These are phyloP conservation scores for Anoura caudifer DNA, from an alignment of 2,113 vertebrate species.

Conservation along the genomic window DNA sequence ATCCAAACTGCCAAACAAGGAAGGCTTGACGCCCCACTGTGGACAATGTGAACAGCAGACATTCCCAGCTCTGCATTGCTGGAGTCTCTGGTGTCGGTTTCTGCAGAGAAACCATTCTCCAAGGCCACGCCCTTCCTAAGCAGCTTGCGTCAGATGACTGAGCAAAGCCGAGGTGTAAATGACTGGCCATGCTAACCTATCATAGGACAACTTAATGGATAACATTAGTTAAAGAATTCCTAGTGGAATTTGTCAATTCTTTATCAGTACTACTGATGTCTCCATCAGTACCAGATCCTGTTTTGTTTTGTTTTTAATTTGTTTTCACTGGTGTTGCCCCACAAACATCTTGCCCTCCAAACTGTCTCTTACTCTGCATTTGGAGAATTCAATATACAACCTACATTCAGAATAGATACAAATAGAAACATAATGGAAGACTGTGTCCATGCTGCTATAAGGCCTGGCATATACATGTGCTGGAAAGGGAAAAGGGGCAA, in stretches of 20 bases:
- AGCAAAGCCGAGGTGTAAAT: not conserved
- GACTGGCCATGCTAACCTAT: not conserved
- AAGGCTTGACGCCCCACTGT: not conserved
- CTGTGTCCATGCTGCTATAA: not conserved
- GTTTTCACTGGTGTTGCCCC: not conserved
- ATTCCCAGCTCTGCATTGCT: not conserved
- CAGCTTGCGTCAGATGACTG: not conserved
- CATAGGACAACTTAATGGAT: not conserved
- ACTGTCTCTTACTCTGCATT: not conserved
- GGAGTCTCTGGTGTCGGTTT: not conserved
- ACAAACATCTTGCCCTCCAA: not conserved
- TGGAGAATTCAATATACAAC: not conserved
- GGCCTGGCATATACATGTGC: rapidly evolving
- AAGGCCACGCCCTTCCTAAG: not conserved
- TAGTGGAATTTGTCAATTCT: not conserved
- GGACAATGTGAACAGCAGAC: no score
- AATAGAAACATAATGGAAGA: not conserved
- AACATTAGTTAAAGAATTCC: not conserved
- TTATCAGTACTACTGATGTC: not conserved
- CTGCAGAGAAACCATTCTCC: not conserved
- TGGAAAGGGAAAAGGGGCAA: not conserved
- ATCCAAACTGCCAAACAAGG: not conserved
- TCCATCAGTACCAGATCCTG: not conserved
- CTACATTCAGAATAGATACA: not conserved
- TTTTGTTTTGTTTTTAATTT: not conserved